phyloP scores from a whole-genome alignment of 2,797 vertebrate species.

The Aldrovandia affinis region DNA sequence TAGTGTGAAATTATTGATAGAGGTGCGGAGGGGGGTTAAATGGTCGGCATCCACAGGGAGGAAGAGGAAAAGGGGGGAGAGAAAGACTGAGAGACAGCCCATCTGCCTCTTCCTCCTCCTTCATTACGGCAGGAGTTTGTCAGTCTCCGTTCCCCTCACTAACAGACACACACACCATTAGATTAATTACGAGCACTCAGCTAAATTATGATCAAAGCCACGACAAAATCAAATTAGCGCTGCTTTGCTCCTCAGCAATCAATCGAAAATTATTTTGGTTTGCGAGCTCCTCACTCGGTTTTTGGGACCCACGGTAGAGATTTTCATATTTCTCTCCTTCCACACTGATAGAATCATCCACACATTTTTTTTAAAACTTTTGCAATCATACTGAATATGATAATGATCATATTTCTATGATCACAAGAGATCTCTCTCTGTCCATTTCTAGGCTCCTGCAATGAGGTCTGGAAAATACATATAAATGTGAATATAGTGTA shows the following conservation, averaged over 20 bases:
- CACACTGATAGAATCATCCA: too few species aligned
- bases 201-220: conserved; percentile 58
- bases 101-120: neutral
- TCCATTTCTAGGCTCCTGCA: too few species aligned
- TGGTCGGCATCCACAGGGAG: neutral
- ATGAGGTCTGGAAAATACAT: too few species aligned
- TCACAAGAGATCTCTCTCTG: too few species aligned
- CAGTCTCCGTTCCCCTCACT: conserved; percentile 46
- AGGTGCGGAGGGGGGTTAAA: neutral
- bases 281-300: neutral
- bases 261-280: conserved; percentile 46
- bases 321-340: too few species aligned
- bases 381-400: too few species aligned
- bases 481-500: too few species aligned
- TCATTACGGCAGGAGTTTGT: neutral
- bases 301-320: neutral
- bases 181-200: conserved; percentile 56
- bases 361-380: too few species aligned
- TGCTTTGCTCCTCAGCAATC: conserved; percentile 57
- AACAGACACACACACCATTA: conserved; percentile 44
- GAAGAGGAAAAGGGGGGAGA: neutral
- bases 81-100: neutral
- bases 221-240: conserved; percentile 55
- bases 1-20: neutral
- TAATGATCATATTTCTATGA: too few species aligned